Evolutionary conservation across 2,113 vertebrate genomes (phyloP).

Genomic region (Centropus unirufus): DNA sequence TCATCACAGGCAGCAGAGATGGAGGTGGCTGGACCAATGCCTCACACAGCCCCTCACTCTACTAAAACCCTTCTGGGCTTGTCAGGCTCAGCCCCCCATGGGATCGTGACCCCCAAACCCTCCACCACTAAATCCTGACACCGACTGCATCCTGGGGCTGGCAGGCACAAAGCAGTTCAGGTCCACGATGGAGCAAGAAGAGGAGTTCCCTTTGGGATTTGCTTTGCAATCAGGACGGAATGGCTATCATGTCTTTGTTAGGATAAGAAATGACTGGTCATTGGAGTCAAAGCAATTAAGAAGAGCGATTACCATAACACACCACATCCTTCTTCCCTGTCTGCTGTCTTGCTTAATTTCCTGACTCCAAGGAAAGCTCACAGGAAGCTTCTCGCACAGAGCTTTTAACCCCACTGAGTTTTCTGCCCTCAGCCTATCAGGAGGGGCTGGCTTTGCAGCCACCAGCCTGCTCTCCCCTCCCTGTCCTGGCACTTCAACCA

Average conservation of each 20-base stretch:
- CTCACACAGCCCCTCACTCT: fast-evolving
- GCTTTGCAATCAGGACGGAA: neutral
- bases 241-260: neutral
- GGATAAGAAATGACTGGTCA: constrained; percentile 46
- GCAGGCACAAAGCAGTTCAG: neutral
- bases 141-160: neutral
- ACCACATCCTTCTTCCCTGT: constrained; percentile 30
- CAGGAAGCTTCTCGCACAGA: fast-evolving
- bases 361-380: neutral
- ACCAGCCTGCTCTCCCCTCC: neutral
- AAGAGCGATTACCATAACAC: constrained; percentile 38
- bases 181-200: neutral
- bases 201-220: neutral
- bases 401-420: neutral
- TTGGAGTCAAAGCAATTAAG: constrained; percentile 64
- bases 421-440: neutral
- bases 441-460: neutral
- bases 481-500: neutral
- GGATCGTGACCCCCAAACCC: fast-evolving
- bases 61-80: neutral
- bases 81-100: fast-evolving
- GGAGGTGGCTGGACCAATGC: fast-evolving
- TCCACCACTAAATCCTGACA: fast-evolving
- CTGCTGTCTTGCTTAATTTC: neutral
- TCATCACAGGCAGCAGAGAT: neutral